Percentiles rank a stretch among this genome's conserved stretches.
phyloP scores from a whole-genome alignment of 2,888 invertebrate genomes.

The Drosophila yooni region DNA sequence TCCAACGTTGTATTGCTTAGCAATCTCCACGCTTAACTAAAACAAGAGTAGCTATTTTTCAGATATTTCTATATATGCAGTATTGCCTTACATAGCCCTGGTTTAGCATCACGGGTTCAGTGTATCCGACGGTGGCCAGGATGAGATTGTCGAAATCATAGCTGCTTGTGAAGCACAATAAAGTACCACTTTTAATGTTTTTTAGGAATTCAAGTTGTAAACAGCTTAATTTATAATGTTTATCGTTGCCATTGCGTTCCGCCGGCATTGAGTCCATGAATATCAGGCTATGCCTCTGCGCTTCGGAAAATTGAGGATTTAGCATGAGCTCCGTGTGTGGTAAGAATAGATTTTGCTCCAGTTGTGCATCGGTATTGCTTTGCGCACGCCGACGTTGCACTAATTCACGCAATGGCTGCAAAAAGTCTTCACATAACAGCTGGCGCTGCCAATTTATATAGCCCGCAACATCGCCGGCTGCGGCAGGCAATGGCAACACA shows the following conservation, averaged over 20 bases:
- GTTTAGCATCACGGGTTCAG: constrained; percentile 86
- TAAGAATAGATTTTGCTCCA: constrained; percentile 39
- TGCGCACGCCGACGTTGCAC: constrained; percentile 50
- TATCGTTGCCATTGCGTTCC: constrained; percentile 20
- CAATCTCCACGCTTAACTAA: constrained; percentile 82
- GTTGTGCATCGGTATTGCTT: constrained; percentile 10
- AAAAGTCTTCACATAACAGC: constrained; percentile 92
- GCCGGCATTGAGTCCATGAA: constrained; percentile 69
- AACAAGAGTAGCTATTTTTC: neutral
- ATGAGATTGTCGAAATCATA: constrained; percentile 89
- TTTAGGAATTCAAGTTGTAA: constrained; percentile 18
- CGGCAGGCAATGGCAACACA: constrained; percentile 83
- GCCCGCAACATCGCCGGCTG: constrained; percentile 82
- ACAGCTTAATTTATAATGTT: neutral
- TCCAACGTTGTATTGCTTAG: constrained; percentile 79
- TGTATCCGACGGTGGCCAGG: constrained; percentile 89
- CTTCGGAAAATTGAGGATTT: constrained; percentile 71
- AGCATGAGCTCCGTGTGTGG: constrained; percentile 70
- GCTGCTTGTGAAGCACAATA: constrained; percentile 89
- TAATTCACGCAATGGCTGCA: constrained; percentile 88
- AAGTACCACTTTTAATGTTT: constrained; percentile 86
- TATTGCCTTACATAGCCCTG: constrained; percentile 86
- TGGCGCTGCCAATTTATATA: constrained; percentile 93
- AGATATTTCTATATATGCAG: neutral
- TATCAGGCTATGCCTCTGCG: constrained; percentile 70